A percentile compares a stretch with the other conserved stretches of the same genome.
phyloP scores from a whole-genome alignment of 2,797 vertebrate genomes.

The Tapera naevia region DNA sequence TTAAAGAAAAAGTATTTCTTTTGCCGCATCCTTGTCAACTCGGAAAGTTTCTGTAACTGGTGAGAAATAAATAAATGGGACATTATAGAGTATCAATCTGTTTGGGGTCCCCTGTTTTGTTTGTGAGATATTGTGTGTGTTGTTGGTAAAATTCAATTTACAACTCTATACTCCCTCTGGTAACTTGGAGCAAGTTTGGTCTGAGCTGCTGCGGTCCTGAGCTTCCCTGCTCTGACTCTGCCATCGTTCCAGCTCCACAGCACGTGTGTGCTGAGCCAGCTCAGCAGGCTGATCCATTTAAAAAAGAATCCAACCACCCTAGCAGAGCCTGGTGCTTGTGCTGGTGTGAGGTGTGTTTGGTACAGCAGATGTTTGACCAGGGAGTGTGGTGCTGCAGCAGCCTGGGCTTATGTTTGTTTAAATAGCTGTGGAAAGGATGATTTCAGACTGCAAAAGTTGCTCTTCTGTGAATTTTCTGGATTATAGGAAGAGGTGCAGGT shows the following conservation, averaged over 20 bases:
- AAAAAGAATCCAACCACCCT: background rate
- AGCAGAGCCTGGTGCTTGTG: background rate
- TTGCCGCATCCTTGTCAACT: background rate
- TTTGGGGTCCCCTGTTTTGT: background rate
- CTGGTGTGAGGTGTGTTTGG: background rate
- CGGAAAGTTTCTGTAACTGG: background rate
- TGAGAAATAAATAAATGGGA: background rate
- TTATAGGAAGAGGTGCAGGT: background rate
- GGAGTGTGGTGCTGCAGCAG: background rate
- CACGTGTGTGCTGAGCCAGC: fast-evolving
- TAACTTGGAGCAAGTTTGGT: background rate
- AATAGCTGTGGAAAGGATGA: background rate
- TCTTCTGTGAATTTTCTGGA: background rate
- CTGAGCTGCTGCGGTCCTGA: background rate
- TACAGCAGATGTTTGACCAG: background rate
- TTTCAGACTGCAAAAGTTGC: background rate
- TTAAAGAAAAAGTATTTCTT: background rate
- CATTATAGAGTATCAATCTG: too few relatives aligned
- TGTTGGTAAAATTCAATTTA: background rate
- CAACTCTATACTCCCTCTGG: background rate
- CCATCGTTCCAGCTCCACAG: background rate
- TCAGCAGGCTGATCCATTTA: background rate
- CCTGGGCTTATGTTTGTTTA: background rate
- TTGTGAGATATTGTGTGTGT: background rate
- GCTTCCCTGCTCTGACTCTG: background rate